A percentile compares a stretch with the other conserved stretches of the same genome.
phyloP scores from a whole-genome alignment of 2,113 vertebrate genomes.

The Rhabdomys dilectus region DNA sequence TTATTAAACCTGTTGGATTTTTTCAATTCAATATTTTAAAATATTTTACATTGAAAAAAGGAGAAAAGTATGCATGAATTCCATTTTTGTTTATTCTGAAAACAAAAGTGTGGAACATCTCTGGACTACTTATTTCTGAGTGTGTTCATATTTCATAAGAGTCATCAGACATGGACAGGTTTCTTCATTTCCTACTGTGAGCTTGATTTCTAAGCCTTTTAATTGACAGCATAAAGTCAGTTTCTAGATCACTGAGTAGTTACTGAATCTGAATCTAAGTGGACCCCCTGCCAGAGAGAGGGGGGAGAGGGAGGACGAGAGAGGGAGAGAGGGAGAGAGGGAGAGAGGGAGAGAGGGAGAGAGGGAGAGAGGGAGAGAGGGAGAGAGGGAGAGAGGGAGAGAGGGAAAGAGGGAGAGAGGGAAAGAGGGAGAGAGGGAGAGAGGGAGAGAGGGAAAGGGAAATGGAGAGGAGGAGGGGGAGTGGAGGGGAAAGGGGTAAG shows the following conservation, averaged over 20 bases:
- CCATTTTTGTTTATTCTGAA: slow-evolving; percentile 51
- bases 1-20: neutral
- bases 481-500: too few species aligned
- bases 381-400: too few species aligned
- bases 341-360: too few species aligned
- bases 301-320: too few species aligned
- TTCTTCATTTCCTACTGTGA: slow-evolving; percentile 45
- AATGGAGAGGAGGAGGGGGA: too few species aligned
- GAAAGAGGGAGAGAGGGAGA: too few species aligned
- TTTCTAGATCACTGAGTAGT: neutral
- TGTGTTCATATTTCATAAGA: slow-evolving; percentile 59
- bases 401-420: too few species aligned
- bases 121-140: neutral
- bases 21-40: neutral
- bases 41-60: slow-evolving; percentile 5
- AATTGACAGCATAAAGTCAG: neutral
- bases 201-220: slow-evolving; percentile 47
- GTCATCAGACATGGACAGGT: neutral
- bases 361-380: too few species aligned
- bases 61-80: neutral
- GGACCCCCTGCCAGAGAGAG: neutral
- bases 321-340: too few species aligned
- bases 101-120: slow-evolving; percentile 32
- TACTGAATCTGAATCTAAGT: neutral
- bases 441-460: too few species aligned